Percentiles rank a stretch among this genome's conserved stretches.
Evolutionary conservation across 2,888 invertebrate genomes (phyloP).

Genomic region (Eudemis profundana): DNA sequence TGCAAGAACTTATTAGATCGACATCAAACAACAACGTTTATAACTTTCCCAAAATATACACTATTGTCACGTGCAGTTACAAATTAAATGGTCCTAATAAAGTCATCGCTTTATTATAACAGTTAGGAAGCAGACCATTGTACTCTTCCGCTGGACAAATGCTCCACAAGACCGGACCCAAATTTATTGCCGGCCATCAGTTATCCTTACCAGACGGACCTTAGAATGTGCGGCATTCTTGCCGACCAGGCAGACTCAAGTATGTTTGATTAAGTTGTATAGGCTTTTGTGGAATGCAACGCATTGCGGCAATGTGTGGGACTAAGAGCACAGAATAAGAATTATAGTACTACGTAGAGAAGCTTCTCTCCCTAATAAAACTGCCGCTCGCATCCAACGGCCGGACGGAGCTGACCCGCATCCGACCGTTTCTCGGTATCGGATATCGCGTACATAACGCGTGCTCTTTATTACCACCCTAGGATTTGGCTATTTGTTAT

Average conservation of each 20-base stretch:
- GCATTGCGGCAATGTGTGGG: conserved; percentile 22
- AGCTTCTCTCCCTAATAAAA: too few relatives aligned
- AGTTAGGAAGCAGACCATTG: conserved; percentile 58
- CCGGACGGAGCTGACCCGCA: too few relatives aligned
- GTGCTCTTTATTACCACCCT: too few relatives aligned
- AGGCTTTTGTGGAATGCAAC: conserved; percentile 25
- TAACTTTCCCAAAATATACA: not conserved
- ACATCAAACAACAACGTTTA: too few relatives aligned
- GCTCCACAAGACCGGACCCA: conserved; percentile 68
- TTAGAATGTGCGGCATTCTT: conserved; percentile 60
- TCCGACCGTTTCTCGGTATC: too few relatives aligned
- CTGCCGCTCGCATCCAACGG: too few relatives aligned
- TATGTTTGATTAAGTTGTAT: conserved; percentile 41
- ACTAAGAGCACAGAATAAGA: too few relatives aligned
- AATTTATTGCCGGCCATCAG: conserved; percentile 71
- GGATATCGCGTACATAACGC: too few relatives aligned
- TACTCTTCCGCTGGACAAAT: conserved; percentile 70
- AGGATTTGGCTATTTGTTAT: too few relatives aligned
- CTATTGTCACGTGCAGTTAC: not conserved
- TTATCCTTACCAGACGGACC: conserved; percentile 61
- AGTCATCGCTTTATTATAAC: conserved; percentile 47
- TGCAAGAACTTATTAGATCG: too few relatives aligned
- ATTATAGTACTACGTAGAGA: too few relatives aligned
- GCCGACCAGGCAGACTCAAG: conserved; percentile 41
- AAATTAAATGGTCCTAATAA: conserved; percentile 30